These are phyloP conservation scores for Porites evermanni DNA, from an alignment of 92 coral and sea anemone genomes.

Conservation along the genomic window DNA sequence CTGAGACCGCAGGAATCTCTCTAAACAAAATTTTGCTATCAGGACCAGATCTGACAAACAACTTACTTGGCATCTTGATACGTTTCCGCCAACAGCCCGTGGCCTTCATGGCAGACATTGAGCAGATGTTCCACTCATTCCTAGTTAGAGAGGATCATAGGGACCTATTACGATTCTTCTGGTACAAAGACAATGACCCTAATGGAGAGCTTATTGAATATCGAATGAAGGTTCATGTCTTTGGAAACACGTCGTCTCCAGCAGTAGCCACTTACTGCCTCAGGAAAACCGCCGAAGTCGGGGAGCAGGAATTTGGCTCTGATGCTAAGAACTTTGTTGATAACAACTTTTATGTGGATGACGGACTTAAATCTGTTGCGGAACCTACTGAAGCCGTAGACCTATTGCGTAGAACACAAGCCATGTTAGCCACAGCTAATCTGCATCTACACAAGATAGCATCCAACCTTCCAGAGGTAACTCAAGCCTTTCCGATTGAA, in stretches of 20 bases:
- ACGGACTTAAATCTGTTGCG: background rate
- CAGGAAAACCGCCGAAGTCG: conserved; percentile 28
- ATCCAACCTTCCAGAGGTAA: conserved; percentile 18
- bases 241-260: background rate
- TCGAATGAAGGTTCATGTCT: conserved; percentile 45
- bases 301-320: too few relatives aligned
- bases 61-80: conserved; percentile 37
- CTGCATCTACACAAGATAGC: conserved; percentile 10
- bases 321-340: too few relatives aligned
- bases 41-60: conserved; percentile 45
- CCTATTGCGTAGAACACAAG: background rate
- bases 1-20: conserved; percentile 32
- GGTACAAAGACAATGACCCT: conserved; percentile 45
- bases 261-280: conserved; percentile 47
- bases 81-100: conserved; percentile 31
- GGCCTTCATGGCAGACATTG: conserved; percentile 41
- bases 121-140: conserved; percentile 57
- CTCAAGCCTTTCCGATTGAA: conserved; percentile 11
- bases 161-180: conserved; percentile 38
- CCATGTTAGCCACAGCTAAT: conserved; percentile 16
- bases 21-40: conserved; percentile 2
- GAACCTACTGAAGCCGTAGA: background rate
- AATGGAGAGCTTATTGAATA: conserved; percentile 15
- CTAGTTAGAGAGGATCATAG: conserved; percentile 28
- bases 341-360: background rate